Percentiles rank a stretch among this genome's conserved stretches.
phyloP scores from a whole-genome alignment of 2,113 vertebrate genomes.

The Poeciliopsis retropinna region DNA sequence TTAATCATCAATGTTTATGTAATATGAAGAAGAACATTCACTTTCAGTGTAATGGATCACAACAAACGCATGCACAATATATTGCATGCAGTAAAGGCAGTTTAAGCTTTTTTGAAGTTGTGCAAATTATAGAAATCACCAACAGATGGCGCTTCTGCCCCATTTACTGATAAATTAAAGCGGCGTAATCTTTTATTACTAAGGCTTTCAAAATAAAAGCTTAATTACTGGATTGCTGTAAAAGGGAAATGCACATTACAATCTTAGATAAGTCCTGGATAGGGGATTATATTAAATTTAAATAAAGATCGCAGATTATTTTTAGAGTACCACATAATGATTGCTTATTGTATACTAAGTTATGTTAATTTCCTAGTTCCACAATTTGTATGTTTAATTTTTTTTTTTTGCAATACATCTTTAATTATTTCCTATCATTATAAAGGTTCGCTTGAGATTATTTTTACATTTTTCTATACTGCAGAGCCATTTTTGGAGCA shows the following conservation, averaged over 20 bases:
- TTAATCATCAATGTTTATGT: slow-evolving; percentile 23
- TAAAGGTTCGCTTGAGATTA: no score
- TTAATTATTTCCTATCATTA: no score
- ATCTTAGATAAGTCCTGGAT: not conserved
- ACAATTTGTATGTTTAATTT: no score
- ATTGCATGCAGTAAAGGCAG: no score
- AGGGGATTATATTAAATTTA: not conserved
- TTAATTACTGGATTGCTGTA: not conserved
- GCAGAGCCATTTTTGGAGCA: no score
- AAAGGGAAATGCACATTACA: not conserved
- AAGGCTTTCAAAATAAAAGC: not conserved
- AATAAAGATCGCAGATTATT: not conserved
- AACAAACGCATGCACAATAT: no score
- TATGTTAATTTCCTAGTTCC: no score
- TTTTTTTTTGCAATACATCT: no score
- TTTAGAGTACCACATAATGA: no score
- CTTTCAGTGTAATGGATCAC: no score
- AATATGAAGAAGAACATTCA: not conserved
- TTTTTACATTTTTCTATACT: no score
- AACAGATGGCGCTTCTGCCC: slow-evolving; percentile 40
- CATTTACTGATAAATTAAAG: slow-evolving; percentile 15
- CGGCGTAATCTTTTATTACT: not conserved
- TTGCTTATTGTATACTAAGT: no score
- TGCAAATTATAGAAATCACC: slow-evolving; percentile 11
- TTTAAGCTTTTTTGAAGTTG: slow-evolving; percentile 16